phyloP scores from a whole-genome alignment of 2,113 vertebrate genomes.

The Ariopsis seemanni region DNA sequence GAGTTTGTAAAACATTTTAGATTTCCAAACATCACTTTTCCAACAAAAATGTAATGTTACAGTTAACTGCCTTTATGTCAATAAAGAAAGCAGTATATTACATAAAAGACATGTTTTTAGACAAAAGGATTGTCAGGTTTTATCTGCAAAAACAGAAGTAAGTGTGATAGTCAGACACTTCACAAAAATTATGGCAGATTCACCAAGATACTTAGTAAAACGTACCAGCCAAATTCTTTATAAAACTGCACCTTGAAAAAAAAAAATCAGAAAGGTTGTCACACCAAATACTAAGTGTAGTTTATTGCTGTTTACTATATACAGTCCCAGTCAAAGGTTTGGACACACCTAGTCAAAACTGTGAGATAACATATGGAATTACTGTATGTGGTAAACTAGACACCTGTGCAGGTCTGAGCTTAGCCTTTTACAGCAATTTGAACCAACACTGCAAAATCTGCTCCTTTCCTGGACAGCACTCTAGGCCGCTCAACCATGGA shows the following conservation, averaged over 20 bases:
- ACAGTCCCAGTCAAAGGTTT: too few relatives aligned
- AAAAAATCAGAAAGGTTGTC: too few relatives aligned
- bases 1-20: neutral
- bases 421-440: too few relatives aligned
- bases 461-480: too few relatives aligned
- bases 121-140: neutral
- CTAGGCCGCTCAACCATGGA: too few relatives aligned
- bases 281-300: too few relatives aligned
- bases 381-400: too few relatives aligned
- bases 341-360: too few relatives aligned
- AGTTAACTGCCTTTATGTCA: neutral
- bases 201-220: neutral
- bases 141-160: neutral
- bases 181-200: neutral
- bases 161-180: neutral
- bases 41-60: neutral
- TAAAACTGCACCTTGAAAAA: neutral
- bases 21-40: neutral
- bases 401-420: too few relatives aligned
- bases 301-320: neutral
- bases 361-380: too few relatives aligned
- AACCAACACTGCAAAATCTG: too few relatives aligned
- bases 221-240: neutral
- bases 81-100: neutral
- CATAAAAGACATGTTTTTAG: neutral